Evolutionary conservation across 2,888 invertebrate species (phyloP).

Genomic region (Phymatocera aterrima): DNA sequence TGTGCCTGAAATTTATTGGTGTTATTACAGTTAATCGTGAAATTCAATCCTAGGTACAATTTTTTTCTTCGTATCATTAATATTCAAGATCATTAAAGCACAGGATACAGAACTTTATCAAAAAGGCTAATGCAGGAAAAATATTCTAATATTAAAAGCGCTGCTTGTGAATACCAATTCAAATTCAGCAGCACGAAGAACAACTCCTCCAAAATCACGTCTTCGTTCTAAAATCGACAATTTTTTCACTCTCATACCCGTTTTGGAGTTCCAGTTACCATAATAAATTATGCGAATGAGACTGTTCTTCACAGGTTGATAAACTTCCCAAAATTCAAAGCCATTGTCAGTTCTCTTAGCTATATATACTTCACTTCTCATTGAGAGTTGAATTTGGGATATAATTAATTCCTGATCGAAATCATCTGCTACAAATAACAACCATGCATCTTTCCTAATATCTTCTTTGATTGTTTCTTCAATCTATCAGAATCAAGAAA

Average conservation of each 20-base stretch:
- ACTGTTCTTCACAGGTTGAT: neutral
- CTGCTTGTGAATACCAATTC: neutral
- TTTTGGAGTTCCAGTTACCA: neutral
- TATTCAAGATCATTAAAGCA: no score
- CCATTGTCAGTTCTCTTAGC: neutral
- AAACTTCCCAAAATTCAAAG: conserved; percentile 35
- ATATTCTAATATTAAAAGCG: neutral
- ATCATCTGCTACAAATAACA: conserved; percentile 7
- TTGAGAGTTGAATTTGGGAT: conserved; percentile 20
- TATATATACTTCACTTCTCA: conserved; percentile 22
- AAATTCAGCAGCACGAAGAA: neutral
- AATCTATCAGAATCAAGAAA: neutral
- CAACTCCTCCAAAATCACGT: conserved; percentile 25
- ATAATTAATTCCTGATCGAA: conserved; percentile 22
- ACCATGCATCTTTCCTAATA: conserved; percentile 10
- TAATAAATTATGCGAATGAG: conserved; percentile 4
- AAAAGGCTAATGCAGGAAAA: neutral
- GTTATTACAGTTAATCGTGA: neutral
- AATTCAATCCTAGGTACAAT: neutral
- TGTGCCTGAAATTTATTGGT: neutral
- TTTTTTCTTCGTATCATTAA: neutral
- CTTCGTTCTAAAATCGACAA: neutral
- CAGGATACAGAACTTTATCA: neutral
- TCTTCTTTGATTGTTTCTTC: neutral
- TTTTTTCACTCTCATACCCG: neutral